These are phyloP conservation scores for Pelusios castaneus DNA, from an alignment of 2,113 vertebrate species.

Conservation along the genomic window DNA sequence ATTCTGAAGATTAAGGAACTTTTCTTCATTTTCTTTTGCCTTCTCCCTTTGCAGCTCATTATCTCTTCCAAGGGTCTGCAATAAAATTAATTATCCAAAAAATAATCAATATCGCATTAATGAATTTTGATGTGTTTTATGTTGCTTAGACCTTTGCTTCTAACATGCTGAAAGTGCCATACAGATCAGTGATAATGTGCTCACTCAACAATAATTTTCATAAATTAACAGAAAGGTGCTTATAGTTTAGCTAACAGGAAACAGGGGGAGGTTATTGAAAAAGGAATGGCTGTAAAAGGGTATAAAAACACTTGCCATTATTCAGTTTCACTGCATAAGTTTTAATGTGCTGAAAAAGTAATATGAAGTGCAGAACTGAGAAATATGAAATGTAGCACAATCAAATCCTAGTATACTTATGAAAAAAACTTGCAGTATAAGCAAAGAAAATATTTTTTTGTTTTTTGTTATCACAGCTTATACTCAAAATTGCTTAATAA, in stretches of 20 bases:
- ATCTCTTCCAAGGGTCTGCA: constrained; percentile 96
- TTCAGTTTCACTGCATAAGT: constrained; percentile 89
- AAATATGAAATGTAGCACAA: constrained; percentile 81
- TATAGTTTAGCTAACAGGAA: constrained; percentile 85
- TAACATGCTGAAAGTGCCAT: constrained; percentile 88
- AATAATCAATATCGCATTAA: constrained; percentile 97
- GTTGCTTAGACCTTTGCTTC: constrained; percentile 91
- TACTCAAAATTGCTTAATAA: constrained; percentile 56
- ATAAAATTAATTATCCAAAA: constrained; percentile 99
- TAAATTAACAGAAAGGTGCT: constrained; percentile 94
- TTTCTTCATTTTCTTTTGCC: constrained; percentile 87
- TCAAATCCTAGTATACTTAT: constrained; percentile 59
- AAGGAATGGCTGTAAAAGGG: constrained; percentile 88
- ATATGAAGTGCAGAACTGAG: constrained; percentile 80
- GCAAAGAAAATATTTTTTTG: neutral
- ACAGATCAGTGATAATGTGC: constrained; percentile 96
- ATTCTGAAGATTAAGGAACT: constrained; percentile 86
- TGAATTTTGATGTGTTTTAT: constrained; percentile 98
- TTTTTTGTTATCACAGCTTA: constrained; percentile 47
- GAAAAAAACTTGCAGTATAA: constrained; percentile 48
- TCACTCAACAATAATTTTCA: constrained; percentile 97
- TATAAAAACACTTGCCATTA: constrained; percentile 95
- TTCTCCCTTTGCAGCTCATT: constrained; percentile 91
- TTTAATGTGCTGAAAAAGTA: constrained; percentile 87
- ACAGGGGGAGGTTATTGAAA: constrained; percentile 87